phyloP scores from a whole-genome alignment of 2,888 invertebrate species.

The Lasioglossum villosulum region DNA sequence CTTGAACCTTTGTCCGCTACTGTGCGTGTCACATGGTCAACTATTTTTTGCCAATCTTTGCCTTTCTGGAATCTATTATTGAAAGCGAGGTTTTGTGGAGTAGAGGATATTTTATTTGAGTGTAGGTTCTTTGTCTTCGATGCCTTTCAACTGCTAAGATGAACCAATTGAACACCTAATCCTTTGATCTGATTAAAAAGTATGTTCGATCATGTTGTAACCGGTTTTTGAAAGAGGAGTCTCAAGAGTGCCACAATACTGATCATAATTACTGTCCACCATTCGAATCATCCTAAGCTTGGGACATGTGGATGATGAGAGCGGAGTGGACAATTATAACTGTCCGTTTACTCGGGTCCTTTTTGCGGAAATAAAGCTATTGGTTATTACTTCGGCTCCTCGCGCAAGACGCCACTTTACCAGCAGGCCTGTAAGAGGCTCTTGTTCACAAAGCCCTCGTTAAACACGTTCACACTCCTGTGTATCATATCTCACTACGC shows the following conservation, averaged over 20 bases:
- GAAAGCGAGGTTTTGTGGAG: too few species aligned
- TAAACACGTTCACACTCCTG: background rate
- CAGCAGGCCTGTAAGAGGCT: background rate
- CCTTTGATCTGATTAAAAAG: too few species aligned
- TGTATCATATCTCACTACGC: background rate
- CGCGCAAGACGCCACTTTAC: slow-evolving; percentile 1
- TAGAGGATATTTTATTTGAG: too few species aligned
- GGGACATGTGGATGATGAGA: background rate
- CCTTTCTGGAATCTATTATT: too few species aligned
- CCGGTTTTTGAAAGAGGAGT: too few species aligned
- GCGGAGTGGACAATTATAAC: background rate
- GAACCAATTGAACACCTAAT: too few species aligned
- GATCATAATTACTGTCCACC: background rate
- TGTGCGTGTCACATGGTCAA: too few species aligned
- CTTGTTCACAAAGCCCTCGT: background rate
- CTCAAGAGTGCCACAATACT: background rate
- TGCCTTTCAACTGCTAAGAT: too few species aligned
- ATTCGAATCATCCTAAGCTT: background rate
- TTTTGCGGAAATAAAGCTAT: background rate
- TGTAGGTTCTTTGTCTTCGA: too few species aligned
- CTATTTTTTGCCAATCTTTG: too few species aligned
- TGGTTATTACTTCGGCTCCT: background rate
- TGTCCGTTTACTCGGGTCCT: background rate
- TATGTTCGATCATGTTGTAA: too few species aligned
- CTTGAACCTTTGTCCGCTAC: too few species aligned